Percentiles rank a stretch among this genome's conserved stretches.
Evolutionary conservation across 23 tunicate species (phyloP).

Genomic region (Ascidia mentula): DNA sequence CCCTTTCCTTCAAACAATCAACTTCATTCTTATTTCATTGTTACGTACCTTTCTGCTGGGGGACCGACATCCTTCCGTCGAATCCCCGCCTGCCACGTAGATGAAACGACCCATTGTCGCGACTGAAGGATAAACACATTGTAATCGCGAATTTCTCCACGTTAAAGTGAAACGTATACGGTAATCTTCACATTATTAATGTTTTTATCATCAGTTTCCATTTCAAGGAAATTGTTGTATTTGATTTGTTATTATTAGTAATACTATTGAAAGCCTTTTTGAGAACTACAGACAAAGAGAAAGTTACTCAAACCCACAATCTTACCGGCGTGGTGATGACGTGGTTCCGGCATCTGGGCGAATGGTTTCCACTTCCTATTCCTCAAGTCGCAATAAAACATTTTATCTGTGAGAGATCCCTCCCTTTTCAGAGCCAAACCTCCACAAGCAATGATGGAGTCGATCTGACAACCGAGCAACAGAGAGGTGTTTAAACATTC

Average conservation of each 20-base stretch:
- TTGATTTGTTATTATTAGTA: too few species aligned
- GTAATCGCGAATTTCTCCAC: too few species aligned
- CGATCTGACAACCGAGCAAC: slow-evolving; percentile 30
- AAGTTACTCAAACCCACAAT: too few species aligned
- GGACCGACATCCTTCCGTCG: slow-evolving; percentile 19
- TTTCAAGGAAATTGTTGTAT: not conserved
- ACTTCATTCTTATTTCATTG: too few species aligned
- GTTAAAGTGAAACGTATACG: too few species aligned
- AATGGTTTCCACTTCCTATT: slow-evolving; percentile 52
- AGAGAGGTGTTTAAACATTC: too few species aligned
- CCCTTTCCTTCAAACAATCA: not conserved
- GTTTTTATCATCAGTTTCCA: not conserved
- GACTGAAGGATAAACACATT: slow-evolving; percentile 17
- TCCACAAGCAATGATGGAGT: slow-evolving; percentile 55
- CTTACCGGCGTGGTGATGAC: slow-evolving; percentile 86
- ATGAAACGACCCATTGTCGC: slow-evolving; percentile 56
- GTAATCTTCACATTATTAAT: too few species aligned
- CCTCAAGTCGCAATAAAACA: slow-evolving; percentile 33
- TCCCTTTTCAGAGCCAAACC: slow-evolving; percentile 53
- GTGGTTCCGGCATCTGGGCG: slow-evolving; percentile 56
- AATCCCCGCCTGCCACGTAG: slow-evolving; percentile 77
- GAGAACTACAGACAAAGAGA: too few species aligned
- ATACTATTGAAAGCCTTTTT: too few species aligned
- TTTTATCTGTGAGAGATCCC: slow-evolving; percentile 40
- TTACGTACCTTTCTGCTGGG: slow-evolving; percentile 54